Evolutionary conservation across 2,888 invertebrate species (phyloP), one percentile per base, ranked within the genome.

Genomic region (Pandemis heparana): DNA sequence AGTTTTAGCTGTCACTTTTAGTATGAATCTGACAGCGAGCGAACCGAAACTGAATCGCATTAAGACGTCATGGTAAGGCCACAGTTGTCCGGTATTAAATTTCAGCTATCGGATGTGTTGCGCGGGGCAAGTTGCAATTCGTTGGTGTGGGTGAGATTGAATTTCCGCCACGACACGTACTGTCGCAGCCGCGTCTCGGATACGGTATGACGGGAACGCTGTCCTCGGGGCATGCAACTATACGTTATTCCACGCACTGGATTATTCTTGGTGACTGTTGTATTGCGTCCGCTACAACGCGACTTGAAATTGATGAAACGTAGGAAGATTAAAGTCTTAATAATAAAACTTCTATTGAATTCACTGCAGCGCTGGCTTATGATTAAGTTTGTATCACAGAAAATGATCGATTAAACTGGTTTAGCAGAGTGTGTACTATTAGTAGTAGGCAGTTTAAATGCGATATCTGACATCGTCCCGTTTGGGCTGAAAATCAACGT

Each of bases 141-240:
- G 48, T 63, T 63, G 56, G 66, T 41, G 53, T 43, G 65, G 51
- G 65, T 16, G 53, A 41, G 38, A 67, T 67, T 67, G 66, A 56
- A 67, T 67, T 67, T 67, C 66, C 56, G 53, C 18, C 14, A 16
- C 56, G 53, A 12, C 14, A 16, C 56, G 7, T 14, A 32, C 46
- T 23, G 43, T 12, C 14, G 23, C 16, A 5, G 61, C 43, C 12
- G 12, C 12, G 63, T 46, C 63, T 63, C 43, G 63, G 63, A 63
- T 63, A 46, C n/a, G 46, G 41, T 61, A 6, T 53, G 56, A 23
- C 56, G 56, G 53, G 53, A 16, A 61, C 62, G 32, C 63, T 46
- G 63, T 63, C 63, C 46, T 0, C 32, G 38, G 38, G n/a, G 32
- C 10, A 23, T 18, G 23, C 9, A 23, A 5, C 18, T 56, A 23